Base-by-base conservation (phyloP, 2,888 invertebrate genomes). In the Lasioglossum lativentre region DNA sequence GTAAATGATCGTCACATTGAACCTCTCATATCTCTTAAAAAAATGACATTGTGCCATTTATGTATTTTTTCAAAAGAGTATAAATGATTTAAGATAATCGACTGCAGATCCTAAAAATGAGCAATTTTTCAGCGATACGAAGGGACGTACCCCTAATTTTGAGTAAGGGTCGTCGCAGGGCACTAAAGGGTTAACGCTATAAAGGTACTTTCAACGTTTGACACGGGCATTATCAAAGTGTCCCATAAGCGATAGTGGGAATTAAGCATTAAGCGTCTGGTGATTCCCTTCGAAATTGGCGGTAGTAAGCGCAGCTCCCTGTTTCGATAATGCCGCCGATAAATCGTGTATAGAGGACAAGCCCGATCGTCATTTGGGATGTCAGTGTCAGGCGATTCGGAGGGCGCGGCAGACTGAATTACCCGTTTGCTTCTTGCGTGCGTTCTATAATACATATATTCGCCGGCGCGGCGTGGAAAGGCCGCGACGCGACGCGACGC, bases 361-460 rank as follows among this genome's bases (percentile, higher is more conserved):
- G 34, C 79, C 75, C 47, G 75, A 40, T 59, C 47, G 81, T 77
- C 72, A 66, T 72, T 78, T 59, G 34, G 75, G 10, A 80, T 52
- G 83, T 87, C 87, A 83, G 47, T 76, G 87, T 87, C 87, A 77
- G 38, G 27, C 16, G 40, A 73, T 38, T 68, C 14, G 68, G n/a
- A 23, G 66, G 34, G 66, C 8, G 34, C 66, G 12, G 27, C 75
- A 23, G 66, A 27, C 70, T 40, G 77, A 75, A 74, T 81, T 47
- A 59, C 74, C 74, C 74, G 73, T 74, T 71, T 40, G 73, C 77
- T 82, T 85, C 80, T 80, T 82, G 59, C 71, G 79, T 72, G 86
- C 66, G 59, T 78, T 82, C 75, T 71, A 77, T 77, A 80, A 86
- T 86, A 71, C 34, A 86, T 86, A 71, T 40, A 86, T 86, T 75